A percentile compares a stretch with the other conserved stretches of the same genome.
Conservation (phyloP, 2,888 invertebrate genomes). For the Drosophila bunnanda region DNA sequence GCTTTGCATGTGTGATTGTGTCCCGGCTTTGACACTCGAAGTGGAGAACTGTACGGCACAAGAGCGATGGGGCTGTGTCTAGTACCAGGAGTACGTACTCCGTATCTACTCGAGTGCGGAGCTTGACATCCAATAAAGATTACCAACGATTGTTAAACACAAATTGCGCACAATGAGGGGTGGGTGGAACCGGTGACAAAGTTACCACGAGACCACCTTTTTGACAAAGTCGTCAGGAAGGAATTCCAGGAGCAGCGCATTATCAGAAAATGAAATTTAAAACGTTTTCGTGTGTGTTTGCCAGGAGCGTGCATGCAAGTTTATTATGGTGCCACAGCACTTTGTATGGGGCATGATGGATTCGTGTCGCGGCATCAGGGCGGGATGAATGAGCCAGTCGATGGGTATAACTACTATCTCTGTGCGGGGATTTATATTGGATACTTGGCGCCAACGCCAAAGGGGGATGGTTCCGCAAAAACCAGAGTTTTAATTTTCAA, state of each 20-base stretch:
- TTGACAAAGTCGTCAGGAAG: slow-evolving; percentile 62
- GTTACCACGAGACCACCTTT: slow-evolving; percentile 34
- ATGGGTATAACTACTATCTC: slow-evolving; percentile 18
- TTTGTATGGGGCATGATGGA: slow-evolving; percentile 23
- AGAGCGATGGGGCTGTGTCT: slow-evolving; percentile 48
- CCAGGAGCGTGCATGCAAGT: slow-evolving; percentile 17
- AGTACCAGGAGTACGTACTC: slow-evolving; percentile 40
- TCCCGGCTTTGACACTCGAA: slow-evolving; percentile 56
- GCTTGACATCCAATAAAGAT: slow-evolving; percentile 76
- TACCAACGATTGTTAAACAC: slow-evolving; percentile 78
- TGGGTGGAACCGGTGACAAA: slow-evolving; percentile 42
- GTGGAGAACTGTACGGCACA: slow-evolving; percentile 61
- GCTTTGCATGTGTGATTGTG: slow-evolving; percentile 31
- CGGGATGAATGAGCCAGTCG: slow-evolving; percentile 16
- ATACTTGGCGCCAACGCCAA: too few relatives aligned
- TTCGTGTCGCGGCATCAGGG: slow-evolving; percentile 33
- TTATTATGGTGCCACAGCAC: slow-evolving; percentile 8
- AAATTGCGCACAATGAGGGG: slow-evolving; percentile 75
- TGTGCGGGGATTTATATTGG: slow-evolving; percentile 16
- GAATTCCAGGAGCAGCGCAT: slow-evolving; percentile 56
- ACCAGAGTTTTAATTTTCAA: slow-evolving; percentile 13
- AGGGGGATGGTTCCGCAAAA: too few relatives aligned
- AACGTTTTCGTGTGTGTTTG: slow-evolving; percentile 36
- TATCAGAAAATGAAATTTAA: slow-evolving; percentile 74
- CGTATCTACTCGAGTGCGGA: slow-evolving; percentile 14